Conservation (phyloP, 2,113 vertebrate species). For the Dromas ardeola region DNA sequence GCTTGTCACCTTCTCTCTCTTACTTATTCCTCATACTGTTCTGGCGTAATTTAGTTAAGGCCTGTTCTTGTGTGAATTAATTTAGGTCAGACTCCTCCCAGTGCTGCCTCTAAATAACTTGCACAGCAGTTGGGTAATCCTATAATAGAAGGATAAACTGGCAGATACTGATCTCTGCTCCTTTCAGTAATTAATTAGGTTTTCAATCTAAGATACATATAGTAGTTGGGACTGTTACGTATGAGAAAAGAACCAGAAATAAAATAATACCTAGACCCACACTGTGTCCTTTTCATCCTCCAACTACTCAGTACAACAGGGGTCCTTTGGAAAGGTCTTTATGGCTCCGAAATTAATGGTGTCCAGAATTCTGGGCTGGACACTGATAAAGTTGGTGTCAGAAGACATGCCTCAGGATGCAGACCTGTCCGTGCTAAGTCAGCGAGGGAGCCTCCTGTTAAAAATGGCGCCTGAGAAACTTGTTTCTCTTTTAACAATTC, state of each 20-base stretch:
- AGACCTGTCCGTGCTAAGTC: background rate
- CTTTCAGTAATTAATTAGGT: background rate
- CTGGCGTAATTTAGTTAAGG: background rate
- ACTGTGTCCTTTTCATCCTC: background rate
- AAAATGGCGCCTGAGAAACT: background rate
- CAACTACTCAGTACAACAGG: background rate
- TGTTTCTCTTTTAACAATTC: background rate
- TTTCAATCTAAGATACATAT: background rate
- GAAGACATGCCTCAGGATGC: background rate
- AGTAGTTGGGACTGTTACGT: background rate
- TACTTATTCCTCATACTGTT: background rate
- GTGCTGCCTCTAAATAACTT: background rate
- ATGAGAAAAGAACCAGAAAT: background rate
- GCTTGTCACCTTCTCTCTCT: background rate
- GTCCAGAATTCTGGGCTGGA: background rate
- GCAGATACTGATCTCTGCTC: background rate
- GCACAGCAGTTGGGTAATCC: background rate
- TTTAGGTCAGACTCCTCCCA: background rate
- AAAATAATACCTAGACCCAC: background rate
- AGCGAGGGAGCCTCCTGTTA: background rate
- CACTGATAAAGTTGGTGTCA: background rate
- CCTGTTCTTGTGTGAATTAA: background rate
- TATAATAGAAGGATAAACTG: background rate
- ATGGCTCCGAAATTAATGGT: background rate
- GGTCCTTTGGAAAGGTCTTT: background rate